These are phyloP conservation scores for Oreochromis mossambicus DNA, from an alignment of 2,797 vertebrate genomes.

Conservation along the genomic window DNA sequence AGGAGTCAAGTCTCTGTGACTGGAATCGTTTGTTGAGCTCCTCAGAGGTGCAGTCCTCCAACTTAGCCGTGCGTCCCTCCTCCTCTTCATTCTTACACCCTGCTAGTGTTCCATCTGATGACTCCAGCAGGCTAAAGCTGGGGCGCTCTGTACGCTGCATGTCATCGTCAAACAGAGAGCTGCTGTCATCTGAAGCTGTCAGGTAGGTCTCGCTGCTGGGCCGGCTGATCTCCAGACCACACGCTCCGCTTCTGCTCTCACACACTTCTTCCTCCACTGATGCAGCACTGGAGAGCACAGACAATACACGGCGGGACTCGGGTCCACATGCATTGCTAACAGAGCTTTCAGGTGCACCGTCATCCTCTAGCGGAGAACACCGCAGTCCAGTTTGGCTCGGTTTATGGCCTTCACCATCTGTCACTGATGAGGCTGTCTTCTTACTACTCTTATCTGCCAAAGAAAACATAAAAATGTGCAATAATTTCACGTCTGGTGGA, in stretches of 20 bases:
- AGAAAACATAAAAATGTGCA: conserved; percentile 1
- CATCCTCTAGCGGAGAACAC: conserved; percentile 68
- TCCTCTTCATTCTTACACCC: conserved; percentile 23
- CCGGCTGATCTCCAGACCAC: conserved; percentile 69
- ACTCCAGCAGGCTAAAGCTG: conserved; percentile 46
- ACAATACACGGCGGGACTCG: conserved; percentile 70
- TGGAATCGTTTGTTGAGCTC: conserved; percentile 91
- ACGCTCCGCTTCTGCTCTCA: conserved; percentile 56
- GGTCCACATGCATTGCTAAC: conserved; percentile 36
- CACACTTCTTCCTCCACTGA: conserved; percentile 78
- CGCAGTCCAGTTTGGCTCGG: conserved; percentile 45
- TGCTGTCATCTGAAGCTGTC: conserved; percentile 92
- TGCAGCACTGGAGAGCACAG: conserved; percentile 76
- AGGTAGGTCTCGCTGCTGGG: conserved; percentile 85
- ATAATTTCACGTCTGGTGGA: neutral
- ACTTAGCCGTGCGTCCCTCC: conserved; percentile 43
- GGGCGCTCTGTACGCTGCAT: conserved; percentile 78
- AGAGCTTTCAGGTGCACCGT: conserved; percentile 43
- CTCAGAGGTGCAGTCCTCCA: conserved; percentile 82
- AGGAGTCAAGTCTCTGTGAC: conserved; percentile 86
- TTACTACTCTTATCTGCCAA: conserved; percentile 74
- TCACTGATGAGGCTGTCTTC: conserved; percentile 61
- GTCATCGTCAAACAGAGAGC: conserved; percentile 90
- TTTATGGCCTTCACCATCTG: conserved; percentile 57
- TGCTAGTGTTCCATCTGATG: conserved; percentile 4